These are phyloP conservation scores for Tonatia bakeri DNA, from an alignment of 2,113 vertebrate species.

Conservation along the genomic window DNA sequence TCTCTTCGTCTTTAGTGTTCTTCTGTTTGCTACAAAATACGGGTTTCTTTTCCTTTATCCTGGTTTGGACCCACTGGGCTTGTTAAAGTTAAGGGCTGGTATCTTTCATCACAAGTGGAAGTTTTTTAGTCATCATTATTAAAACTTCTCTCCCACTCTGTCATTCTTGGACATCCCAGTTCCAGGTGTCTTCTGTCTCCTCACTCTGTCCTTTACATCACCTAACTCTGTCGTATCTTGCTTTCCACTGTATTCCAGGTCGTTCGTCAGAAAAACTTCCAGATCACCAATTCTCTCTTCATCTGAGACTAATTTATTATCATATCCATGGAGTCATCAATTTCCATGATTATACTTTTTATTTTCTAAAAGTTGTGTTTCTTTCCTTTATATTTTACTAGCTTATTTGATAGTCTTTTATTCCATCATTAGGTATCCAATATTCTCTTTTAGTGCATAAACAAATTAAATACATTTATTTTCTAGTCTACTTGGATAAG, in stretches of 20 bases:
- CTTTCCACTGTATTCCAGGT: not conserved
- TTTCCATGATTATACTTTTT: not conserved
- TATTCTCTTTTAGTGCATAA: not conserved
- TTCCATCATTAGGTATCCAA: not conserved
- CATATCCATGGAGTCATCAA: not conserved
- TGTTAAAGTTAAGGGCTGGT: not conserved
- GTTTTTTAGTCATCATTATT: not conserved
- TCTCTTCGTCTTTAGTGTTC: slow-evolving; percentile 1
- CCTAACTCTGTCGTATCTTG: not conserved
- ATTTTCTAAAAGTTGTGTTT: not conserved
- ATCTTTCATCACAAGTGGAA: not conserved
- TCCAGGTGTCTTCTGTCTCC: not conserved
- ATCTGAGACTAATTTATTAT: not conserved
- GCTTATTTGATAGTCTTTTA: not conserved
- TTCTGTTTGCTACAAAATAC: not conserved
- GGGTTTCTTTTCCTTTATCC: not conserved
- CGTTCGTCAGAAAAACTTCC: slow-evolving; percentile 18
- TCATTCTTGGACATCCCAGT: not conserved
- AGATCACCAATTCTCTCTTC: not conserved
- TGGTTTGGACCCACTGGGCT: not conserved
- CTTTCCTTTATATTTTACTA: not conserved
- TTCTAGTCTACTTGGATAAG: not conserved
- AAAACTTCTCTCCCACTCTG: not conserved
- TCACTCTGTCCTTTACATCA: not conserved
- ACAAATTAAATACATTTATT: not conserved